Evolutionary conservation across 2,797 vertebrate genomes (phyloP).

Genomic region (Synanceia verrucosa): DNA sequence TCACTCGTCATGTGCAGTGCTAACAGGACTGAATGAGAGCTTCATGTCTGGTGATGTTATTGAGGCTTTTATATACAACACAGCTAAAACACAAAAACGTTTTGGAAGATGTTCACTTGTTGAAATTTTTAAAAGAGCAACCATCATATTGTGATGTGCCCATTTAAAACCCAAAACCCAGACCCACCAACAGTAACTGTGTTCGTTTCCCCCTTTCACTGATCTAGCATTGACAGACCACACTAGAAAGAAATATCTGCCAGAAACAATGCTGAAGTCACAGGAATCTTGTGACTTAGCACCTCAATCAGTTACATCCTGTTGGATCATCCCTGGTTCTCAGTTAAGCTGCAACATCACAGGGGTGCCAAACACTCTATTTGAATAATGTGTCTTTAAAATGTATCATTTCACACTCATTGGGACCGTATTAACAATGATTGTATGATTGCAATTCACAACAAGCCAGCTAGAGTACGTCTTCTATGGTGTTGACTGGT

Average conservation of each 20-base stretch:
- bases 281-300: slow-evolving; percentile 46
- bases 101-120: neutral
- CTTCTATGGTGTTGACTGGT: too few species aligned
- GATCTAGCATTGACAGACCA: slow-evolving; percentile 9
- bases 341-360: slow-evolving; percentile 30
- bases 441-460: too few species aligned
- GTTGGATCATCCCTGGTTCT: slow-evolving; percentile 33
- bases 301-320: slow-evolving; percentile 48
- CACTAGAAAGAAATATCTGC: slow-evolving; percentile 14
- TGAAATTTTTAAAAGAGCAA: slow-evolving; percentile 10
- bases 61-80: neutral
- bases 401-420: too few species aligned
- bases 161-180: slow-evolving; percentile 1
- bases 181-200: slow-evolving; percentile 2
- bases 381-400: too few species aligned
- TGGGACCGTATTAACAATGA: too few species aligned
- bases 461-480: too few species aligned
- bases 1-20: slow-evolving; percentile 3
- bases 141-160: neutral
- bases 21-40: neutral
- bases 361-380: slow-evolving; percentile 20
- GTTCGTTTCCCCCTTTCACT: slow-evolving; percentile 9
- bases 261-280: slow-evolving; percentile 48
- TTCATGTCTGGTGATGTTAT: slow-evolving; percentile 11
- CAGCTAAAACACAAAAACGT: neutral